phyloP scores from a whole-genome alignment of 2,113 vertebrate genomes.

The Limanda limanda region DNA sequence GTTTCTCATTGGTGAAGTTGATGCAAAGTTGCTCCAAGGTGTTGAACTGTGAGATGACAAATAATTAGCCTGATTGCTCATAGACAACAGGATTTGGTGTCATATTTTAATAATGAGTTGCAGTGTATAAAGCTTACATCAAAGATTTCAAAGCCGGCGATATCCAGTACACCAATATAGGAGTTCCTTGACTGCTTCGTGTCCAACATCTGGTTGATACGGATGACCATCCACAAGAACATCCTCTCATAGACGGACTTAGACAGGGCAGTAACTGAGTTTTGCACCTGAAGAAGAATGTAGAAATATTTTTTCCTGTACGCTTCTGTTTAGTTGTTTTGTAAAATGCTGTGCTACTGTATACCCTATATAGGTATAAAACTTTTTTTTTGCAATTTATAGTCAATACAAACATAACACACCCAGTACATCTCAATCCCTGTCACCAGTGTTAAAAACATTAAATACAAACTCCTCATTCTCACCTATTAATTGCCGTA shows the following conservation, averaged over 20 bases:
- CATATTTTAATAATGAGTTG: not conserved
- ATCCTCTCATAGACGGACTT: constrained; percentile 82
- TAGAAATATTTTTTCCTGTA: not conserved
- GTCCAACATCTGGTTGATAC: constrained; percentile 82
- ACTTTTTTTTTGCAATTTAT: no score
- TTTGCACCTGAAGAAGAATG: not conserved
- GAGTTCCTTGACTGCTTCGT: constrained; percentile 82
- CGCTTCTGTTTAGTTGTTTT: not conserved
- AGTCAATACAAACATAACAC: no score
- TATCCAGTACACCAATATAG: constrained; percentile 94
- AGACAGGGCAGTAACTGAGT: constrained; percentile 26
- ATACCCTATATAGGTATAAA: no score
- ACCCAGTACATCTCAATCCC: no score
- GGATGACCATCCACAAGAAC: constrained; percentile 82
- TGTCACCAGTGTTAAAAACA: no score
- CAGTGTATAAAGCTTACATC: constrained; percentile 71
- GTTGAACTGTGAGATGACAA: constrained; percentile 80
- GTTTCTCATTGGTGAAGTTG: constrained; percentile 92
- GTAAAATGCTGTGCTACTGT: not conserved
- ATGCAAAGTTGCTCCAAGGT: constrained; percentile 91
- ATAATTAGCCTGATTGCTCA: not conserved
- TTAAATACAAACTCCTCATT: no score
- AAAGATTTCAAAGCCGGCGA: constrained; percentile 87
- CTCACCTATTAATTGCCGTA: no score
- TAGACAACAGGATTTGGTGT: not conserved